phyloP scores from a whole-genome alignment of 2,888 invertebrate genomes.

The Quadriops clusia region DNA sequence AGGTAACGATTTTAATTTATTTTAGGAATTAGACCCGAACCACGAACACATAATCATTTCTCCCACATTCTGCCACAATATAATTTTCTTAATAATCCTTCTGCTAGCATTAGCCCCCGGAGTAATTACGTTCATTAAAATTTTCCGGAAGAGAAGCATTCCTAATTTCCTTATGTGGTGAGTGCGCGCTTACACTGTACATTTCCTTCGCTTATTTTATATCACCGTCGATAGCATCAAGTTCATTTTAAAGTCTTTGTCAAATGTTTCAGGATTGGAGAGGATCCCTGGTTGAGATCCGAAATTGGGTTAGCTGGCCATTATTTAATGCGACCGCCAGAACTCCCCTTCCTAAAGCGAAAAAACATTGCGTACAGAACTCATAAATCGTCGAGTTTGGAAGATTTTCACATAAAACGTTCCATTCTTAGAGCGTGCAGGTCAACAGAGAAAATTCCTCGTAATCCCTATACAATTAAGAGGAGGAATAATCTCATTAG shows the following conservation, averaged over 20 bases:
- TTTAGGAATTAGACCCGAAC: too few species aligned
- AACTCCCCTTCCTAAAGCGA: slow-evolving; percentile 18
- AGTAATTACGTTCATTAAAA: slow-evolving; percentile 14
- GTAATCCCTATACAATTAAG: too few species aligned
- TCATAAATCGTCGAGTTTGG: slow-evolving; percentile 28
- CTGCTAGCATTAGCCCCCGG: too few species aligned
- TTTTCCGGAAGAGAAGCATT: slow-evolving; percentile 17
- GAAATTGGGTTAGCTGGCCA: slow-evolving; percentile 52
- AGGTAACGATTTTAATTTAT: too few species aligned
- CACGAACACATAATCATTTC: too few species aligned
- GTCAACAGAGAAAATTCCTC: too few species aligned
- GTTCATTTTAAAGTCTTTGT: slow-evolving; percentile 1
- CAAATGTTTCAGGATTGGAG: slow-evolving; percentile 45
- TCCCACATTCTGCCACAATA: too few species aligned
- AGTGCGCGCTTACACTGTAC: slow-evolving; percentile 6
- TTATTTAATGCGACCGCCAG: slow-evolving; percentile 42
- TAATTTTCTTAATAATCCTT: too few species aligned
- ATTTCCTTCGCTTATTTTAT: neutral
- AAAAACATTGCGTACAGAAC: slow-evolving; percentile 25
- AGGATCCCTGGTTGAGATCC: slow-evolving; percentile 44
- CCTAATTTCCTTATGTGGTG: slow-evolving; percentile 31
- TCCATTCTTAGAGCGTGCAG: too few species aligned
- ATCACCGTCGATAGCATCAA: neutral
- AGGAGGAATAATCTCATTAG: too few species aligned
- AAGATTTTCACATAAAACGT: too few species aligned